Conservation (phyloP, 2,113 vertebrate species). For the Peromyscus californicus region DNA sequence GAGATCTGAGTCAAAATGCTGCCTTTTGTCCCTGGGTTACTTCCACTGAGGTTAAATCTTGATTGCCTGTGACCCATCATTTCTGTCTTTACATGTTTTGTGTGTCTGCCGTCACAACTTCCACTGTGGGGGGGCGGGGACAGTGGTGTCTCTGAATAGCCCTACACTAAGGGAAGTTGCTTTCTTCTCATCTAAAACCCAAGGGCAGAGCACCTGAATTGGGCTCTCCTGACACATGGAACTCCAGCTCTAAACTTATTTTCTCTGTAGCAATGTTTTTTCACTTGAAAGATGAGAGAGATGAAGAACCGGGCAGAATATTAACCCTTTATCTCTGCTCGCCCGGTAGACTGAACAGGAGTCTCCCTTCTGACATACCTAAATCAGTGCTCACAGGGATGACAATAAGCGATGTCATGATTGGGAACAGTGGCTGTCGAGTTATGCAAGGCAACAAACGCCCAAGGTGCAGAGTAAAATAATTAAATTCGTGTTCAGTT, state of each 20-base stretch:
- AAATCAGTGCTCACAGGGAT: neutral
- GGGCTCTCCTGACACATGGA: neutral
- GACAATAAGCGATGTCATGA: neutral
- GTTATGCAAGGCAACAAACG: neutral
- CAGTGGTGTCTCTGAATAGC: conserved; percentile 22
- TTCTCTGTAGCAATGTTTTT: neutral
- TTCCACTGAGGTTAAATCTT: conserved; percentile 11
- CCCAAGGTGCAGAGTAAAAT: neutral
- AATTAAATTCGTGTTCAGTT: neutral
- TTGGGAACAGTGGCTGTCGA: neutral
- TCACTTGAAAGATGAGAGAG: neutral
- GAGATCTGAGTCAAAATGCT: neutral
- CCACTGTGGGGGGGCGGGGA: neutral
- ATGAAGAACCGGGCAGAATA: neutral
- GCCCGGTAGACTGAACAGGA: neutral
- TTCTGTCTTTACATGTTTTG: neutral
- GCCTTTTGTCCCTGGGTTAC: neutral
- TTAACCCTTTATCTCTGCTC: neutral
- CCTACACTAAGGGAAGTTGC: neutral
- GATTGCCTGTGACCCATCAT: neutral
- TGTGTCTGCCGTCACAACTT: conserved; percentile 5
- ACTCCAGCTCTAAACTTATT: too few relatives aligned
- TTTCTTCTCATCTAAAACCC: neutral
- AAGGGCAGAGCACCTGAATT: neutral
- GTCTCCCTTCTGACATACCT: neutral